Base-by-base conservation (phyloP, 2,797 vertebrate genomes). In the Poecilia wingei region DNA sequence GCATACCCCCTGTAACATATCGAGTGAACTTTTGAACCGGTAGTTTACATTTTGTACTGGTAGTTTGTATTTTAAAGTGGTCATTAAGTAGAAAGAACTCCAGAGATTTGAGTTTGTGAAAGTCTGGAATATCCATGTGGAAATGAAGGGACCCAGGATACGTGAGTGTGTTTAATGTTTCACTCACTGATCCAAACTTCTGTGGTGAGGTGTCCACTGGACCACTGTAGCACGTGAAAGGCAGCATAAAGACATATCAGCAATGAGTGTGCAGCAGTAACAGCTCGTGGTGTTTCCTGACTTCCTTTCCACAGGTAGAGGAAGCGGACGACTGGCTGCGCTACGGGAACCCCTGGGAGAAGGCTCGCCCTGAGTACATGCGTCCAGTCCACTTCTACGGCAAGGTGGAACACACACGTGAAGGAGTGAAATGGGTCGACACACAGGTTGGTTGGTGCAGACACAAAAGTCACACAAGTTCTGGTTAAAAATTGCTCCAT, bases 271-370 rank as follows among this genome's bases (percentile, higher is more conserved):
- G 16, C 31, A 66, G 33, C 18, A 18, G 9, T 68, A 39, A 66
- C 53, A 57, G 22, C 36, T 20, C 16, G 4, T 25, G 39, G 14
- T 61, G 55, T 45, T 68, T 2, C 74, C 57, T 33, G 33, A 49
- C 41, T 5, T 9, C 46, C 36, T 74, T 0, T 74, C 6, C 45
- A 69, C 90, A 98, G 97, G 94, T 97, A 86, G 97, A 98, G 53
- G 97, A 98, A 83, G 97, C 97, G 0, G 97, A 98, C 3, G 97
- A 98, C 90, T 98, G 97, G 97, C 95, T 98, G 88, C 96, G 97
- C 16, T 98, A 97, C 0, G 97, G 97, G 8, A 98, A 98, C 89
- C 96, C 97, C 66, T 98, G 97, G 97, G 97, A 98, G 93, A 98
- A 98, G 89, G 97, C 97, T 9, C 96, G 97, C 0, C 97, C 97